Percentiles rank a stretch among this genome's conserved stretches.
These are phyloP conservation scores for Oikopleura albicans DNA, from an alignment of 23 tunicate species.

Conservation along the genomic window DNA sequence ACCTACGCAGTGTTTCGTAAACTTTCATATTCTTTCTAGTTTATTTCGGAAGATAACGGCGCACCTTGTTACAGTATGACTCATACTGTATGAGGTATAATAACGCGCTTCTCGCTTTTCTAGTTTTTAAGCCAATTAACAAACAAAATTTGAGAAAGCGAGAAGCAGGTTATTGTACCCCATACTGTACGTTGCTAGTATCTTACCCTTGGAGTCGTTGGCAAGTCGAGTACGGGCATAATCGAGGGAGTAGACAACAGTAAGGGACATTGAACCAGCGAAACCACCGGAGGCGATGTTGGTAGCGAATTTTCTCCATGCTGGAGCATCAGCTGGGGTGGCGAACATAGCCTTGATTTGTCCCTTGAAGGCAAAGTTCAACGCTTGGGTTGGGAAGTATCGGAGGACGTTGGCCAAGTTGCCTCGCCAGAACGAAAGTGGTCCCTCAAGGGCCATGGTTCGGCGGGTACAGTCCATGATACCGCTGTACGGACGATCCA, in stretches of 20 bases:
- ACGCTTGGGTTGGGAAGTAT: slow-evolving; percentile 84
- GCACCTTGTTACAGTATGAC: too few relatives aligned
- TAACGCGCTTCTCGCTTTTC: too few relatives aligned
- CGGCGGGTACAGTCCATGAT: slow-evolving; percentile 63
- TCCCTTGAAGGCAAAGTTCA: slow-evolving; percentile 90
- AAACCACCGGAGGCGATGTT: slow-evolving; percentile 95
- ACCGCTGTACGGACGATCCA: slow-evolving; percentile 48
- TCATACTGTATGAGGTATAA: too few relatives aligned
- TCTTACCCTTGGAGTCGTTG: slow-evolving; percentile 32
- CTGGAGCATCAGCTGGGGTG: slow-evolving; percentile 41
- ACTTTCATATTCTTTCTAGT: too few relatives aligned
- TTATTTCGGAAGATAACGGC: too few relatives aligned
- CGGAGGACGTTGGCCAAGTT: slow-evolving; percentile 83
- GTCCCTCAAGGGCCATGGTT: slow-evolving; percentile 33
- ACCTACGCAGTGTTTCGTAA: too few relatives aligned
- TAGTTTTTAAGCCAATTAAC: too few relatives aligned
- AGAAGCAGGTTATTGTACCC: too few relatives aligned
- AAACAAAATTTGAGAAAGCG: too few relatives aligned
- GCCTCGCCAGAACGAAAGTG: slow-evolving; percentile 74
- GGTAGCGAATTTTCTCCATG: slow-evolving; percentile 57
- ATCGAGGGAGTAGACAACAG: slow-evolving; percentile 77
- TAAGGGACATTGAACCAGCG: slow-evolving; percentile 79
- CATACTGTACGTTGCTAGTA: too few relatives aligned
- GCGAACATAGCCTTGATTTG: slow-evolving; percentile 52
- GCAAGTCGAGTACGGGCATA: slow-evolving; percentile 82